A percentile compares a stretch with the other conserved stretches of the same genome.
phyloP scores from a whole-genome alignment of 92 coral and sea anemone species.

The Pocillopora grandis region DNA sequence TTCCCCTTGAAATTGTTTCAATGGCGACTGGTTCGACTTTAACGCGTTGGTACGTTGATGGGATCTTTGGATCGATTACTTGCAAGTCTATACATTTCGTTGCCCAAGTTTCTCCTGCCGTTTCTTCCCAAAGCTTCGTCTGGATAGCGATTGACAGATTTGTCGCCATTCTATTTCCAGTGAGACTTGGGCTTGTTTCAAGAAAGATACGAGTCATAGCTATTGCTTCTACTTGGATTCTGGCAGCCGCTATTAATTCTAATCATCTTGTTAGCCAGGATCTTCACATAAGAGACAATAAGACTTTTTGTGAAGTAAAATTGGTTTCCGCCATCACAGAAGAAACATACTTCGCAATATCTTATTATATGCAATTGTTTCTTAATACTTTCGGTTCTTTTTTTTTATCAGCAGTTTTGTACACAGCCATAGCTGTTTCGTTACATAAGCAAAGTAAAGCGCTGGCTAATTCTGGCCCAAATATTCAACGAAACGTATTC shows the following conservation, averaged over 20 bases:
- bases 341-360: neutral
- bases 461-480: neutral
- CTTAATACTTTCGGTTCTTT: neutral
- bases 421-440: slow-evolving; percentile 4
- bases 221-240: slow-evolving; percentile 7
- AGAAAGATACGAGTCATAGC: slow-evolving; percentile 1
- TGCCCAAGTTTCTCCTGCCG: neutral
- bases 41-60: neutral
- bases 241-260: neutral
- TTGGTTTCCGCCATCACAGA: neutral
- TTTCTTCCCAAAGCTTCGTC: slow-evolving; percentile 4
- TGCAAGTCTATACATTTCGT: neutral
- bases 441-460: neutral
- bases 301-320: neutral
- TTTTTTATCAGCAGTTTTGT: neutral
- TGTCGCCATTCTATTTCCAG: slow-evolving; percentile 8
- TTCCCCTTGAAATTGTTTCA: neutral
- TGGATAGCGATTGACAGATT: slow-evolving; percentile 30
- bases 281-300: neutral
- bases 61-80: neutral
- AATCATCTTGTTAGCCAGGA: neutral
- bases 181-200: slow-evolving; percentile 23
- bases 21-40: neutral
- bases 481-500: neutral
- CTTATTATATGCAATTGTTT: too few relatives aligned